Conservation (phyloP, 64 coral and sea anemone genomes). For the Astreopora myriophthalma region DNA sequence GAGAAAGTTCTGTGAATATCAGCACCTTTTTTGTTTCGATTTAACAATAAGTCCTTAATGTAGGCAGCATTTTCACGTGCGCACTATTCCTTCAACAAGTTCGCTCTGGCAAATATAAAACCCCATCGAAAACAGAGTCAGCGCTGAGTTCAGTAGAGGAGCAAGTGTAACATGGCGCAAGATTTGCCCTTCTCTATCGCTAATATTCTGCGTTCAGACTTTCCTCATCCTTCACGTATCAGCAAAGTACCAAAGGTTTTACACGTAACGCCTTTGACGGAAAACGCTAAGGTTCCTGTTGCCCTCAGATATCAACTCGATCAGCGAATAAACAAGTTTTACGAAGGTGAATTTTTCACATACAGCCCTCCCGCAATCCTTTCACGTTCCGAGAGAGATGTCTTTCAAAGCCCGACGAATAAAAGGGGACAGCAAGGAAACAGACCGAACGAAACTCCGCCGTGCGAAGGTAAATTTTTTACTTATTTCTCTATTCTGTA, state of each 20-base stretch:
- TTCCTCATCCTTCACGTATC: conserved; percentile 19
- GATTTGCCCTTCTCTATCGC: conserved; percentile 17
- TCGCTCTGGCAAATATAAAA: not conserved
- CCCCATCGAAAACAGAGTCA: not conserved
- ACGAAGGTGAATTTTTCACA: not conserved
- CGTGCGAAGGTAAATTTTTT: not conserved
- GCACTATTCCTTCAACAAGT: not conserved
- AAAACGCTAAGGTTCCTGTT: not conserved
- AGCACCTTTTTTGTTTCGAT: not conserved
- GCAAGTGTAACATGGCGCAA: not conserved
- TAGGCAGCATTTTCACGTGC: conserved; percentile 45
- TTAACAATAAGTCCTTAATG: conserved; percentile 41
- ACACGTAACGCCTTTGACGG: not conserved
- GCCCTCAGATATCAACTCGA: not conserved
- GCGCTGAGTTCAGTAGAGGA: not conserved
- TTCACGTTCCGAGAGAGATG: not conserved
- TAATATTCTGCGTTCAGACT: conserved; percentile 45
- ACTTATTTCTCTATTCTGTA: not conserved
- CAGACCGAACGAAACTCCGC: not conserved
- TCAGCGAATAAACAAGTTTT: not conserved
- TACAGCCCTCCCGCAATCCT: not conserved
- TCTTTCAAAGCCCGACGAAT: not conserved
- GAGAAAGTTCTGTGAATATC: not conserved
- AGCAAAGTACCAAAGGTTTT: not conserved
- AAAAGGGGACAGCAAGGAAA: not conserved